These are phyloP conservation scores for Strix uralensis DNA, from an alignment of 2,113 vertebrate genomes.

Conservation along the genomic window DNA sequence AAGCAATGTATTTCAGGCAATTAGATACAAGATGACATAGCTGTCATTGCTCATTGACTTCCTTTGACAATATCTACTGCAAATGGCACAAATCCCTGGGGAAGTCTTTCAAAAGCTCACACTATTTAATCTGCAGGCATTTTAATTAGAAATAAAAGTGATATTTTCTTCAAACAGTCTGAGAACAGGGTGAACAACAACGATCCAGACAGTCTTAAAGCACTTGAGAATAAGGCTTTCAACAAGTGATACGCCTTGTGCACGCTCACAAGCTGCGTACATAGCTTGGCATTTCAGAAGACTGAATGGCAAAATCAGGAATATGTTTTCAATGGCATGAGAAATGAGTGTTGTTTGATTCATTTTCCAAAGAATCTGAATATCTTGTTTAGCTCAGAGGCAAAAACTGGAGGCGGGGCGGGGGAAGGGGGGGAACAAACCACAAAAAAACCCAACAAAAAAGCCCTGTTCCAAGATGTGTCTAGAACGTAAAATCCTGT, in stretches of 20 bases:
- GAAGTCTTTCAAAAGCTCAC: background rate
- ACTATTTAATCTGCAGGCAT: conserved; percentile 2
- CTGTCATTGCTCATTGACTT: conserved; percentile 29
- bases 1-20: background rate
- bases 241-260: background rate
- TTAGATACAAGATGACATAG: background rate
- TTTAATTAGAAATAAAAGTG: conserved; percentile 36
- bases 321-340: background rate
- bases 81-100: background rate
- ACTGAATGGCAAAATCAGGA: background rate
- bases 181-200: background rate
- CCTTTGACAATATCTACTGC: background rate
- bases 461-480: background rate
- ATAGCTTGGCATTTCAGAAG: background rate
- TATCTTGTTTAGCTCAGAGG: background rate
- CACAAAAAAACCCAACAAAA: background rate
- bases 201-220: background rate
- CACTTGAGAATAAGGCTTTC: background rate
- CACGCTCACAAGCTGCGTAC: rapidly evolving
- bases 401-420: background rate
- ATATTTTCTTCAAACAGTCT: conserved; percentile 21
- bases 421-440: background rate
- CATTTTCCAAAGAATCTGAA: background rate
- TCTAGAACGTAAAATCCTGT: background rate
- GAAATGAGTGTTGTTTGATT: background rate